These are phyloP conservation scores for Gobio occitaniae DNA, from an alignment of 2,797 vertebrate species.

Conservation along the genomic window DNA sequence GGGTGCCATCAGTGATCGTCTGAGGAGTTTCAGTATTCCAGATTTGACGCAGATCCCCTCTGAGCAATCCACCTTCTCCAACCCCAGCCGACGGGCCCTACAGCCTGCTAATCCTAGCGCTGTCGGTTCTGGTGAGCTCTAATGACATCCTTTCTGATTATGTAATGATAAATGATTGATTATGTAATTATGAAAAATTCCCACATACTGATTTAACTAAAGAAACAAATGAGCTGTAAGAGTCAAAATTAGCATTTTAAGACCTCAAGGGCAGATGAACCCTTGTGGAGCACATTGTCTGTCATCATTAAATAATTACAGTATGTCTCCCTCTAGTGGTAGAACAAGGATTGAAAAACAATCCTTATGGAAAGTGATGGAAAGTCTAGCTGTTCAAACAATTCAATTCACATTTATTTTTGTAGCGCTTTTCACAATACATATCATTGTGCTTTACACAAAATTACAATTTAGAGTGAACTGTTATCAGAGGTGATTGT, in stretches of 20 bases:
- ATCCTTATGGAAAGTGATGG: neutral
- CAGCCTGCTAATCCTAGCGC: slow-evolving; percentile 58
- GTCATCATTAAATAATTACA: neutral
- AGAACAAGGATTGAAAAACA: neutral
- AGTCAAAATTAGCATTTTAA: neutral
- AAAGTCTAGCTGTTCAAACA: neutral
- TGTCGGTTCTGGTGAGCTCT: slow-evolving; percentile 63
- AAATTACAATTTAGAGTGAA: neutral
- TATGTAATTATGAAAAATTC: neutral
- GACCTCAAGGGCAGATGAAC: slow-evolving; percentile 11
- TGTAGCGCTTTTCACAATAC: too few relatives aligned
- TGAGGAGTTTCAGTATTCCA: slow-evolving; percentile 87
- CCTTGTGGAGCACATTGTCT: neutral
- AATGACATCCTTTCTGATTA: neutral
- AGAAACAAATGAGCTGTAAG: neutral
- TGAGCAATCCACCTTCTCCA: slow-evolving; percentile 76
- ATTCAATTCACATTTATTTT: too few relatives aligned
- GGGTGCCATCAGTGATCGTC: slow-evolving; percentile 86
- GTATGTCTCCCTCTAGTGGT: slow-evolving; percentile 44
- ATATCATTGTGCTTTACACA: neutral
- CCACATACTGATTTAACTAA: neutral
- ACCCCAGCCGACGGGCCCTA: slow-evolving; percentile 71
- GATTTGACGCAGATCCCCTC: slow-evolving; percentile 83
- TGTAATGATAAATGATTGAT: neutral
- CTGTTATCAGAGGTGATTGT: neutral